Percentiles rank a stretch among this genome's conserved stretches.
Conservation (phyloP, 1,140 invertebrate species). For the Battus philenor region DNA sequence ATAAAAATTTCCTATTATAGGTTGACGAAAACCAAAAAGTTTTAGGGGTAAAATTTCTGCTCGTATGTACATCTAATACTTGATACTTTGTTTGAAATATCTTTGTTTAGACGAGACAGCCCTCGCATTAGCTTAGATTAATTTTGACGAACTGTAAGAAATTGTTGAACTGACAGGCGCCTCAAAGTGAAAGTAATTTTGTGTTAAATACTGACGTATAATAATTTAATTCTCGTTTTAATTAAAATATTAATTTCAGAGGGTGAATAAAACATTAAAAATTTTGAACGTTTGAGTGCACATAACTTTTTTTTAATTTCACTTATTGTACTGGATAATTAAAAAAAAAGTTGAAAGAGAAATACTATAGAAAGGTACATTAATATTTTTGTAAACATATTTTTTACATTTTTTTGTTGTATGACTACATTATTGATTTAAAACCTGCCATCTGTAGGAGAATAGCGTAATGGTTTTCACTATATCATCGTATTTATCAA, state of each 20-base stretch:
- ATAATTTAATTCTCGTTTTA: constrained; percentile 59
- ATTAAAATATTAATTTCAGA: constrained; percentile 58
- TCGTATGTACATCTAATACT: constrained; percentile 29
- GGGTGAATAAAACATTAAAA: constrained; percentile 33
- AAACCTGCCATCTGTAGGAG: constrained; percentile 33
- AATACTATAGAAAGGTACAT: too few relatives aligned
- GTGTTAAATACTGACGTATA: constrained; percentile 48
- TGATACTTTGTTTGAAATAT: constrained; percentile 63
- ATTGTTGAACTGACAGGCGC: constrained; percentile 66
- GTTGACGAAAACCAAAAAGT: too few relatives aligned
- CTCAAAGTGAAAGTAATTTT: constrained; percentile 59
- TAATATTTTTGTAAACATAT: too few relatives aligned
- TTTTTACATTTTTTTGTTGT: too few relatives aligned
- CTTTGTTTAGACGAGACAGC: constrained; percentile 66
- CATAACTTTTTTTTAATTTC: constrained; percentile 26
- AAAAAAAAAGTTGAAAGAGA: too few relatives aligned
- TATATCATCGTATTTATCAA: background rate
- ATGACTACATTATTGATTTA: too few relatives aligned
- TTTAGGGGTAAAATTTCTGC: constrained; percentile 6
- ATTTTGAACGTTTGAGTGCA: constrained; percentile 24
- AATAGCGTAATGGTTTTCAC: constrained; percentile 26
- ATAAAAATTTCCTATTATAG: too few relatives aligned
- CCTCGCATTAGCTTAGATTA: constrained; percentile 67
- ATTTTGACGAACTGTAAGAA: constrained; percentile 70
- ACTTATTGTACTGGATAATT: too few relatives aligned